Evolutionary conservation across 2,113 vertebrate species (phyloP), one percentile per base, ranked within the genome.

Genomic region (Arizona elegans): DNA sequence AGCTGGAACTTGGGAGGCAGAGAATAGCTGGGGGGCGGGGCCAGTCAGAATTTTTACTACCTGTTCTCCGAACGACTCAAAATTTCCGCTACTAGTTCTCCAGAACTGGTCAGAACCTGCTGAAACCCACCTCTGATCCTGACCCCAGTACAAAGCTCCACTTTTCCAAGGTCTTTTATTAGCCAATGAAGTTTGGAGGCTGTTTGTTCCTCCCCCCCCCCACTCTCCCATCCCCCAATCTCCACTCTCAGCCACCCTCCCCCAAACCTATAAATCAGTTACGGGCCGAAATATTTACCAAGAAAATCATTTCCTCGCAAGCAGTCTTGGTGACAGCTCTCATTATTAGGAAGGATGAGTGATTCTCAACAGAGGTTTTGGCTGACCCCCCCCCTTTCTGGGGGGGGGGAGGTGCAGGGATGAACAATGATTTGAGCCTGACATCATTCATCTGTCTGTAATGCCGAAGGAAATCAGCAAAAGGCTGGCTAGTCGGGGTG

Each of bases 191-290:
- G 3, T 89, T 89, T 47, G 62, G 17, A 17, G 43, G 7, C 70
- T 81, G 70, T 38, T 8, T 47, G 97, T 96, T 97, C 94, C 21
- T 96, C 11, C 13, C 54, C 54, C 12, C 13, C 54, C 97, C 96
- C 96, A 4, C 6, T 1, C 47, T 0, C 0, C 43, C 95, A 6
- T 0, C 5, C 43, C 95, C 96, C 95, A 59, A 59, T 23, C 96
- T 95, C n/a, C 17, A 97, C 96, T 97, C 62, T 70, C 29, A 70
- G 29, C 10, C 12, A 0, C 94, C 29, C 96, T 97, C 96, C 96
- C 96, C 96, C 94, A 96, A 95, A 94, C 94, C 95, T 97, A 98
- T 98, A 98, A 98, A 98, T 98, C 98, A 98, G 97, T 97, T 97
- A 97, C 96, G 97, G 97, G 97, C 93, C 93, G 97, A 97, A 98